phyloP scores from a whole-genome alignment of 2,113 vertebrate genomes.

The Anguilla rostrata region DNA sequence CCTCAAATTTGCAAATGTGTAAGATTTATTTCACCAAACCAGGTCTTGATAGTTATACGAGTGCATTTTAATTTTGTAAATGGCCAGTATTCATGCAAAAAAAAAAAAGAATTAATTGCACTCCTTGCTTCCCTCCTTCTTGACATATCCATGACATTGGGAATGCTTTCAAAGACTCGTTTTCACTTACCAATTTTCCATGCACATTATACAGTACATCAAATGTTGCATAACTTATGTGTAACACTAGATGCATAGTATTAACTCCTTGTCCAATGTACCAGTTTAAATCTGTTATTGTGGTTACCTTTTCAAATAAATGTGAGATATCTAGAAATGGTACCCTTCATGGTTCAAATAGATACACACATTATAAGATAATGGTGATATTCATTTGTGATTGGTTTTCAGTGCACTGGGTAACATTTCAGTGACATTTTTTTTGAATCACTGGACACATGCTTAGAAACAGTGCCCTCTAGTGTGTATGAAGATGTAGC shows the following conservation, averaged over 20 bases:
- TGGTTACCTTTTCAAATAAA: background rate
- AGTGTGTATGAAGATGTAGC: background rate
- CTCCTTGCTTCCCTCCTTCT: background rate
- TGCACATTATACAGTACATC: background rate
- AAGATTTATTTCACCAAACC: too few relatives aligned
- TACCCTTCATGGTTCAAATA: background rate
- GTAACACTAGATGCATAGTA: too few relatives aligned
- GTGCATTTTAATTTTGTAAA: background rate
- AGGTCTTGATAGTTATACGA: background rate
- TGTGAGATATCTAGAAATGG: background rate
- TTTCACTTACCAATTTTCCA: background rate
- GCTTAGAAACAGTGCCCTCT: background rate
- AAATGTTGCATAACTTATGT: too few relatives aligned
- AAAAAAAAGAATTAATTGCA: too few relatives aligned
- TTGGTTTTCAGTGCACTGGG: background rate
- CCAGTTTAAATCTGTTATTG: too few relatives aligned
- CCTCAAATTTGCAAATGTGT: too few relatives aligned
- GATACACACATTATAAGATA: background rate
- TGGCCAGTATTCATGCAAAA: background rate
- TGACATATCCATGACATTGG: too few relatives aligned
- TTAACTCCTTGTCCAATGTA: too few relatives aligned
- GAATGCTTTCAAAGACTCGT: too few relatives aligned
- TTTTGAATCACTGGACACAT: too few relatives aligned
- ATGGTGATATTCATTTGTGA: background rate
- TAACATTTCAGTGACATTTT: too few relatives aligned